Conservation (phyloP, 2,797 vertebrate genomes). For the Heteromormyrus szaboi region DNA sequence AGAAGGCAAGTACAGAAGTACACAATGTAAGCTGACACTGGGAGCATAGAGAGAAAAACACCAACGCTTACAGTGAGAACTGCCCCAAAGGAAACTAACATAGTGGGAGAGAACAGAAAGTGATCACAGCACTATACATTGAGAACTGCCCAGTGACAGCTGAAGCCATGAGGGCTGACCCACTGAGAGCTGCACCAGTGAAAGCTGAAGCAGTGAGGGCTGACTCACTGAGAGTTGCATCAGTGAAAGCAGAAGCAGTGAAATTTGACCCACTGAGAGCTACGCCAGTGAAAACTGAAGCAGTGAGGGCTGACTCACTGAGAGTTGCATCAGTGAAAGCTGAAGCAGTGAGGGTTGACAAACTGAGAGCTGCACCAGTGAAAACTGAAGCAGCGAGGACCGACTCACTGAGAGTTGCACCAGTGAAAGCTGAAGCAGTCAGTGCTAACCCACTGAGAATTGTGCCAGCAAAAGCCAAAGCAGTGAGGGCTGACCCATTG, state of each 20-base stretch:
- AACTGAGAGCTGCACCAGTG: not conserved
- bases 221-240: not conserved
- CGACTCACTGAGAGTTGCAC: not conserved
- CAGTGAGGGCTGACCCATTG: not conserved
- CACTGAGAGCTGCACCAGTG: not conserved
- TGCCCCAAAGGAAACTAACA: not conserved
- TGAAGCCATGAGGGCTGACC: not conserved
- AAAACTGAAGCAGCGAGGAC: not conserved
- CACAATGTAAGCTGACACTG: not conserved
- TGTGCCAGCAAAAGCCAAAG: not conserved
- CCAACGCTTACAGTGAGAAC: not conserved
- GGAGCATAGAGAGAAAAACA: not conserved
- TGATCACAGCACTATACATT: not conserved
- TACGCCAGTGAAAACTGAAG: not conserved
- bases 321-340: not conserved
- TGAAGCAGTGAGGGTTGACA: not conserved
- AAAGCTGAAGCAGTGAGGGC: not conserved
- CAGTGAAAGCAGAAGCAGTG: not conserved
- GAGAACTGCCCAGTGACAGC: not conserved
- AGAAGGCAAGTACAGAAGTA: not conserved
- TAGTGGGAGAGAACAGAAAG: not conserved
- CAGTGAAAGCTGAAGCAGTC: not conserved
- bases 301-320: not conserved
- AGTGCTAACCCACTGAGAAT: not conserved
- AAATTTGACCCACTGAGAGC: not conserved